These are phyloP conservation scores for Heliconius eleuchia DNA, from an alignment of 1,140 invertebrate genomes.

Conservation along the genomic window DNA sequence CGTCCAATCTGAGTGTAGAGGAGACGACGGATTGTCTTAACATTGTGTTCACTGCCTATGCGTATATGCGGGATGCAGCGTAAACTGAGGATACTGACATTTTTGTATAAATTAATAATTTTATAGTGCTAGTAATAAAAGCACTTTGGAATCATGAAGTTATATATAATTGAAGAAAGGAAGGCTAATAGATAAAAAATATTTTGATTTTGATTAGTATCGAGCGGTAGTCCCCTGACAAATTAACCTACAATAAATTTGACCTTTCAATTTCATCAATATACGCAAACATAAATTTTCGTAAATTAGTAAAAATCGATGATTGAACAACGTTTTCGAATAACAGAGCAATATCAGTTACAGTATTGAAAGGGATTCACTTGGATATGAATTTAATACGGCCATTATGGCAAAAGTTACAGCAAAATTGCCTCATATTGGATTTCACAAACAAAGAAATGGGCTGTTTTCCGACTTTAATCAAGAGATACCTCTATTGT, in stretches of 20 bases:
- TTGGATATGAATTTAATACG: conserved; percentile 20
- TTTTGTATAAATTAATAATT: too few relatives aligned
- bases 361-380: conserved; percentile 16
- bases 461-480: not conserved
- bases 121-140: too few relatives aligned
- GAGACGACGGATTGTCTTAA: not conserved
- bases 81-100: too few relatives aligned
- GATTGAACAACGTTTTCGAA: not conserved
- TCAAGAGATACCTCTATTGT: not conserved
- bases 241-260: too few relatives aligned
- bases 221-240: too few relatives aligned
- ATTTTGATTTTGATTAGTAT: too few relatives aligned
- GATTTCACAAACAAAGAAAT: conserved; percentile 23
- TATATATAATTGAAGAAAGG: too few relatives aligned
- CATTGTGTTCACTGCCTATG: not conserved
- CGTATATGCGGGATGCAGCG: not conserved
- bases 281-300: not conserved
- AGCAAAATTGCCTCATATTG: conserved; percentile 16
- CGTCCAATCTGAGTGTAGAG: too few relatives aligned
- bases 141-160: too few relatives aligned
- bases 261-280: too few relatives aligned
- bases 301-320: not conserved
- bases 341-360: conserved; percentile 15
- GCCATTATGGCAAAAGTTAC: conserved; percentile 21
- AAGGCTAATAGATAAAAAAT: too few relatives aligned